Percentiles rank a stretch among this genome's conserved stretches.
These are phyloP conservation scores for Torymus tubicola DNA, from an alignment of 2,888 invertebrate species.

Conservation along the genomic window DNA sequence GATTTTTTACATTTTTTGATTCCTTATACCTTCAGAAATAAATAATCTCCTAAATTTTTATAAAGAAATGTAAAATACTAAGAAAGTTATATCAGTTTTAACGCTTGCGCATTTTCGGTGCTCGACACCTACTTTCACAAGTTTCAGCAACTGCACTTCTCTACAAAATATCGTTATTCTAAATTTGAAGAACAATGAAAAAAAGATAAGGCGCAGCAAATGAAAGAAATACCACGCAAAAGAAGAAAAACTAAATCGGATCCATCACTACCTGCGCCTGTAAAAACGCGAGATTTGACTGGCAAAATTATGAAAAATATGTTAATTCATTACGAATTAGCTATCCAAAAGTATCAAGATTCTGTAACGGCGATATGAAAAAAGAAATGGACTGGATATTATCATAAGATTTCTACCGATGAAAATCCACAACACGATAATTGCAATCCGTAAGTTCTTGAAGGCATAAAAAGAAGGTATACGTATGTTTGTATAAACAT, in stretches of 20 bases:
- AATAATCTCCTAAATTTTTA: no score
- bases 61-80: no score
- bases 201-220: constrained; percentile 19
- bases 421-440: constrained; percentile 30
- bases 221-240: constrained; percentile 31
- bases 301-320: constrained; percentile 47
- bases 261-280: constrained; percentile 1
- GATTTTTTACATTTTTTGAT: no score
- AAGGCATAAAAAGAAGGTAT: constrained; percentile 23
- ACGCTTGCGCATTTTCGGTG: no score
- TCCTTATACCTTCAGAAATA: no score
- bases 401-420: constrained; percentile 35
- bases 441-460: constrained; percentile 32
- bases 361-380: constrained; percentile 18
- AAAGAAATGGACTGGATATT: constrained; percentile 28
- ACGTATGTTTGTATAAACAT: constrained; percentile 34
- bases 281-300: constrained; percentile 47
- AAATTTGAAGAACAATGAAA: constrained; percentile 4
- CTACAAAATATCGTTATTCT: no score
- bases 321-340: constrained; percentile 24
- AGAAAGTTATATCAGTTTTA: no score
- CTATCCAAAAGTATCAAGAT: constrained; percentile 40
- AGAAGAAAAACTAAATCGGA: constrained; percentile 15
- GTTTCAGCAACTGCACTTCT: constrained; percentile 39
- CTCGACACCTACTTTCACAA: no score